Conservation (phyloP, 2,113 vertebrate genomes). For the Lasiurus borealis region DNA sequence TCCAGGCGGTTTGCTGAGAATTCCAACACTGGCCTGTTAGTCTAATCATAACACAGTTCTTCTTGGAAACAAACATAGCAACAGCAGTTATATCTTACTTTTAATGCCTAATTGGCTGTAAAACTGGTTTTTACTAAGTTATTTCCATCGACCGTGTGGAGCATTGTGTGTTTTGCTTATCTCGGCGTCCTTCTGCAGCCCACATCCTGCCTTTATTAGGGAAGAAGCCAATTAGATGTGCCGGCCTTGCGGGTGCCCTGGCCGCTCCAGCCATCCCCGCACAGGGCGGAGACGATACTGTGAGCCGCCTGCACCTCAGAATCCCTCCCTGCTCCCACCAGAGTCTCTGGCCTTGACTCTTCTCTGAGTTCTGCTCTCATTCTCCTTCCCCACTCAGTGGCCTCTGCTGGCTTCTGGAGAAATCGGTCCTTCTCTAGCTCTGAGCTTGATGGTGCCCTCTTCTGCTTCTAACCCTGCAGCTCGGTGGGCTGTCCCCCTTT, state of each 20-base stretch:
- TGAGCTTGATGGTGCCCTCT: neutral
- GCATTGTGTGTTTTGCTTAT: neutral
- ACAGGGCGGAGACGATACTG: neutral
- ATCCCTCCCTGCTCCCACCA: neutral
- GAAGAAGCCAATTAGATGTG: neutral
- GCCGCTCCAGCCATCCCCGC: neutral
- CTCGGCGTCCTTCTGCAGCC: neutral
- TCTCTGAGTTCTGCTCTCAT: neutral
- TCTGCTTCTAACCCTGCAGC: neutral
- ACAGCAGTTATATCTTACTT: conserved; percentile 70
- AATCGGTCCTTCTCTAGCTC: neutral
- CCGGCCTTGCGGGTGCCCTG: neutral
- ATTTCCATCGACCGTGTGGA: conserved; percentile 24
- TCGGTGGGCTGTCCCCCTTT: neutral
- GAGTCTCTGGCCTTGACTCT: neutral
- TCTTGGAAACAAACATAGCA: conserved; percentile 75
- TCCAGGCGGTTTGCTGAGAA: conserved; percentile 10
- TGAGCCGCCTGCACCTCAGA: neutral
- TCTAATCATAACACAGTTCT: conserved; percentile 72
- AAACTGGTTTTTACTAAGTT: conserved; percentile 40
- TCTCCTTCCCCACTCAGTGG: neutral
- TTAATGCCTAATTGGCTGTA: conserved; percentile 66
- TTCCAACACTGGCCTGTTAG: conserved; percentile 31
- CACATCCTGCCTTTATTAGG: neutral
- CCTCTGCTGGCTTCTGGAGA: neutral